These are phyloP conservation scores for Drosophila nr. fundita DNA, from an alignment of 2,888 invertebrate species.

Conservation along the genomic window DNA sequence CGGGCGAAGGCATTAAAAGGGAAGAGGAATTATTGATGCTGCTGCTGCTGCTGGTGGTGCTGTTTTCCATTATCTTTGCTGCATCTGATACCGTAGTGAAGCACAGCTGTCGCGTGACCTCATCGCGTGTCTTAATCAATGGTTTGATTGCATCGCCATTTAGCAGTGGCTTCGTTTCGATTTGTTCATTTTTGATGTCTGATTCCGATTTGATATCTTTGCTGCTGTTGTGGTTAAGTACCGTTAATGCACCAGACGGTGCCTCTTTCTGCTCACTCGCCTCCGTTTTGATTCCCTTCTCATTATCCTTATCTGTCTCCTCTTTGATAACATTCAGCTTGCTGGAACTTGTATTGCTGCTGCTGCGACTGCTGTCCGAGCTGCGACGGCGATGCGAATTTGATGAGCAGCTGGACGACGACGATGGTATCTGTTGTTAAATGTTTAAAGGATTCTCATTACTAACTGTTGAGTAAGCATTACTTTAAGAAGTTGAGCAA, in stretches of 20 bases:
- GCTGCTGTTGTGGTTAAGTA: slow-evolving; percentile 53
- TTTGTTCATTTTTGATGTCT: slow-evolving; percentile 64
- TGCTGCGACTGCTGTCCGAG: slow-evolving; percentile 82
- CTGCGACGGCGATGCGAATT: slow-evolving; percentile 78
- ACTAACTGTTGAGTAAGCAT: background rate
- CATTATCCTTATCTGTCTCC: slow-evolving; percentile 41
- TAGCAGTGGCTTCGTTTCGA: slow-evolving; percentile 44
- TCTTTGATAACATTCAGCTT: slow-evolving; percentile 46
- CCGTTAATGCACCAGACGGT: slow-evolving; percentile 14
- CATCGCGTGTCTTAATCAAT: slow-evolving; percentile 78
- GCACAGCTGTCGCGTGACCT: slow-evolving; percentile 82
- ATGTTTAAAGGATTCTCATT: background rate
- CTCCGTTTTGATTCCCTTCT: slow-evolving; percentile 52
- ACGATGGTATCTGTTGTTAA: slow-evolving; percentile 55
- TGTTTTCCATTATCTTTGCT: slow-evolving; percentile 35
- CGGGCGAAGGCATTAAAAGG: slow-evolving; percentile 76
- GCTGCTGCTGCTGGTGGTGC: slow-evolving; percentile 24
- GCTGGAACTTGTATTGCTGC: slow-evolving; percentile 67
- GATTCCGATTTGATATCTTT: slow-evolving; percentile 43
- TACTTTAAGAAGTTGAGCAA: background rate
- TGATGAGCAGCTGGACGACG: slow-evolving; percentile 69
- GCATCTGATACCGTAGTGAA: slow-evolving; percentile 60
- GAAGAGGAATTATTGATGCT: slow-evolving; percentile 39
- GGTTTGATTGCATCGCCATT: slow-evolving; percentile 58
- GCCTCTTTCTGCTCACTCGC: slow-evolving; percentile 17